Percentiles rank a stretch among this genome's conserved stretches.
phyloP scores from a whole-genome alignment of 2,797 vertebrate genomes.

The Octomys mimax region DNA sequence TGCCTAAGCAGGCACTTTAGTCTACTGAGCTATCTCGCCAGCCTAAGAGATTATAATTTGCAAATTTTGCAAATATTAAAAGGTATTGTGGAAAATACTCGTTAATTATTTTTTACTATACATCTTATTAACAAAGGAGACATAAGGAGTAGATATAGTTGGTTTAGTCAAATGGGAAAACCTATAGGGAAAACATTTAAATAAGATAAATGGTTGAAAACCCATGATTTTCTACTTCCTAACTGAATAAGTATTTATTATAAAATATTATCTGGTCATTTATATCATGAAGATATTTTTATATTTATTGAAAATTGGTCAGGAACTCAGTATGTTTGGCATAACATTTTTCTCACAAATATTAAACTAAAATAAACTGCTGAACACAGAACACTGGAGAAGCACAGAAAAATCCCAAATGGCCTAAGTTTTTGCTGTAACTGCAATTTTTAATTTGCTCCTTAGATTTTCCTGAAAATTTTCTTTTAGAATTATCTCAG shows the following conservation, averaged over 20 bases:
- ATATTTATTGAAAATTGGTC: slow-evolving; percentile 6
- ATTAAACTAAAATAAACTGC: background rate
- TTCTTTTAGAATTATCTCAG: background rate
- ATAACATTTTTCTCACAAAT: background rate
- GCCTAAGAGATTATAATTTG: background rate
- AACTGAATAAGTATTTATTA: slow-evolving; percentile 2
- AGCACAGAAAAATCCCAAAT: background rate
- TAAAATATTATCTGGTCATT: slow-evolving; percentile 43
- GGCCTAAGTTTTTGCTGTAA: background rate
- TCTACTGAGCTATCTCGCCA: too few relatives aligned
- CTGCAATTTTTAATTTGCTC: background rate
- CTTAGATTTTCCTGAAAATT: background rate
- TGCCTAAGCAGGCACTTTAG: too few relatives aligned
- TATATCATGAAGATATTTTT: background rate
- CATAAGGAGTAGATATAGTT: slow-evolving; percentile 18
- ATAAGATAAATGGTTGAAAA: background rate
- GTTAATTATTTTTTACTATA: slow-evolving; percentile 29
- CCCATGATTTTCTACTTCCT: background rate
- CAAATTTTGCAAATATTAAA: background rate
- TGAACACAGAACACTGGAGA: background rate
- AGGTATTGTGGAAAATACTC: background rate
- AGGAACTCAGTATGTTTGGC: background rate
- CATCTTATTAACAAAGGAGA: background rate
- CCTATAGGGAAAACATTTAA: slow-evolving; percentile 3
- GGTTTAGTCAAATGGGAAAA: background rate